Conservation (phyloP, 2,113 vertebrate species). For the Phalacrocorax pelagicus region DNA sequence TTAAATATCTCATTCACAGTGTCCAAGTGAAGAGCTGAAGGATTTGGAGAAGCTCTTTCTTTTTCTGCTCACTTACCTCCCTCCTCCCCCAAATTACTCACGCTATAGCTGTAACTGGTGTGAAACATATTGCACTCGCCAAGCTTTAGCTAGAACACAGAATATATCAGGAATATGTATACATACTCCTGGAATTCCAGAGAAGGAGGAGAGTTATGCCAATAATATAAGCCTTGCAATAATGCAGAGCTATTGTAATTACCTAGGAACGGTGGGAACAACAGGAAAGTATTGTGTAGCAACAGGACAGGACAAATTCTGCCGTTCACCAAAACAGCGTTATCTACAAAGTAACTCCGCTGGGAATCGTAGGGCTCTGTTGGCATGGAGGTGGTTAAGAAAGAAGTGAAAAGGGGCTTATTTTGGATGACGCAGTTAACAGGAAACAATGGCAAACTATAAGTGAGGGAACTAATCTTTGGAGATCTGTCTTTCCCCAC, state of each 20-base stretch:
- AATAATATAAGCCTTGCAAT: background rate
- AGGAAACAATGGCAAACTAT: background rate
- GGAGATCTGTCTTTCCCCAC: background rate
- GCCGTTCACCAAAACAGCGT: background rate
- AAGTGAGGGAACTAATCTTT: background rate
- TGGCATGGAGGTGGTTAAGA: background rate
- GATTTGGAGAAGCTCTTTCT: background rate
- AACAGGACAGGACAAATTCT: background rate
- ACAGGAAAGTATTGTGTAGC: background rate
- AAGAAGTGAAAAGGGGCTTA: background rate
- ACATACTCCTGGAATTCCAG: background rate
- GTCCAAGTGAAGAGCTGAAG: constrained; percentile 28
- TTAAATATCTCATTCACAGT: constrained; percentile 23
- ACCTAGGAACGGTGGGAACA: background rate
- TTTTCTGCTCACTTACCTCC: background rate
- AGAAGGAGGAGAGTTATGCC: background rate
- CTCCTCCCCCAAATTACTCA: background rate
- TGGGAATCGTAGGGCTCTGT: background rate
- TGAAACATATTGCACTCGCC: background rate
- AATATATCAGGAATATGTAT: background rate
- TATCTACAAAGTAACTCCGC: background rate
- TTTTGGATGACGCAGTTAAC: background rate
- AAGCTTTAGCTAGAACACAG: background rate
- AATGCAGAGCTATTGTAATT: background rate
- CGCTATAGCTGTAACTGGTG: background rate